phyloP scores from a whole-genome alignment of 1,140 invertebrate species.

The Panagrolaimus sp. region DNA sequence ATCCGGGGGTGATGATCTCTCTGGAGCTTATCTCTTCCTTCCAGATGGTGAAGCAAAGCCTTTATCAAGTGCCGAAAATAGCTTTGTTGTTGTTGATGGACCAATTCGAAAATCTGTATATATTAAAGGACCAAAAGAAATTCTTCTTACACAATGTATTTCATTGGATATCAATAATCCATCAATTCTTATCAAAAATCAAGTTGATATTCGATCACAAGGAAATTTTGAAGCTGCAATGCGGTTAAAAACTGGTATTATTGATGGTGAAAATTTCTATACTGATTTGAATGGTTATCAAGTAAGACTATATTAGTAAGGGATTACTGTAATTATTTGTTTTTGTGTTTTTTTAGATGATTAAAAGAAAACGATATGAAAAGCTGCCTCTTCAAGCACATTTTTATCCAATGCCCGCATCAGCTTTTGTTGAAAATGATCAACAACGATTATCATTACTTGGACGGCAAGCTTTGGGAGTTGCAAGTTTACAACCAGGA shows the following conservation, averaged over 20 bases:
- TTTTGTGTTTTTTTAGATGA: constrained; percentile 67
- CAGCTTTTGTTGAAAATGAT: constrained; percentile 80
- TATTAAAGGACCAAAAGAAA: constrained; percentile 63
- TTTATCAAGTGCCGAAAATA: constrained; percentile 65
- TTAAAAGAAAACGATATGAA: constrained; percentile 73
- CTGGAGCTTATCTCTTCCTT: constrained; percentile 88
- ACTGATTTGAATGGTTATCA: constrained; percentile 92
- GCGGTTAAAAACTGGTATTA: constrained; percentile 72
- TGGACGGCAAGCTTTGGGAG: constrained; percentile 79
- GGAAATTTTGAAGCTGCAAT: constrained; percentile 84
- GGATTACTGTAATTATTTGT: constrained; percentile 6
- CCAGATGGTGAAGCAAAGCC: constrained; percentile 71
- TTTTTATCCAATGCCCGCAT: constrained; percentile 84
- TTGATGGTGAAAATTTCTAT: constrained; percentile 70
- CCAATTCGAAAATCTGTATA: constrained; percentile 74
- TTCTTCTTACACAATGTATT: constrained; percentile 69
- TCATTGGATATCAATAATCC: constrained; percentile 66
- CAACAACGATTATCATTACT: constrained; percentile 70
- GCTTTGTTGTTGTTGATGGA: constrained; percentile 73
- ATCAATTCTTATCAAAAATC: constrained; percentile 53
- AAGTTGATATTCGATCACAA: constrained; percentile 60
- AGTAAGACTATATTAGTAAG: constrained; percentile 64
- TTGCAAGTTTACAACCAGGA: constrained; percentile 68
- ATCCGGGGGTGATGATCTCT: constrained; percentile 45
- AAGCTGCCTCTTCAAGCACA: constrained; percentile 91